These are phyloP conservation scores for Caenorhabditis inopinata DNA, from an alignment of 1,140 invertebrate genomes.

Conservation along the genomic window DNA sequence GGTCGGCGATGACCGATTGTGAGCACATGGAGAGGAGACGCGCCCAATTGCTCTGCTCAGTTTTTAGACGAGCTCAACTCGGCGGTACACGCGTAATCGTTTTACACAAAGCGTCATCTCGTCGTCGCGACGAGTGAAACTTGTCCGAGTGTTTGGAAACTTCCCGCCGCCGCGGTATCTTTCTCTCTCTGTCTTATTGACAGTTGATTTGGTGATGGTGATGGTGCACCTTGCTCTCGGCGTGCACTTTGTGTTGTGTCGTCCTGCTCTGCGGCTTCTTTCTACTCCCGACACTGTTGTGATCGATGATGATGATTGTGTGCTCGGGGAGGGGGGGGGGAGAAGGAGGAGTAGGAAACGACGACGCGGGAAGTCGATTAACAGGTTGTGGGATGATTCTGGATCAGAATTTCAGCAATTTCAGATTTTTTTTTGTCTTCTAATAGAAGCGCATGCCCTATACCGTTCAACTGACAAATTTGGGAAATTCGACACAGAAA, in stretches of 20 bases:
- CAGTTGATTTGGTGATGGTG: not conserved
- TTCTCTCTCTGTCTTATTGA: not conserved
- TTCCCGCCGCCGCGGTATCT: not conserved
- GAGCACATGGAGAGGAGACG: no score
- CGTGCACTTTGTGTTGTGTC: not conserved
- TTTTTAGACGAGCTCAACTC: no score
- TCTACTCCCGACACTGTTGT: not conserved
- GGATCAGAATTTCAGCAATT: no score
- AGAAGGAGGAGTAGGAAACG: not conserved
- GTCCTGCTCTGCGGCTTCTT: not conserved
- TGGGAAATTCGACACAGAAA: no score
- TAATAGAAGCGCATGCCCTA: no score
- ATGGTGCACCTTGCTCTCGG: not conserved
- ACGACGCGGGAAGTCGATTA: not conserved
- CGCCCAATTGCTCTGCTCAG: no score
- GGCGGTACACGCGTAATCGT: no score
- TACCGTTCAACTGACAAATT: no score
- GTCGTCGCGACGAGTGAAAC: not conserved
- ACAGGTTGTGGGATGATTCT: not conserved
- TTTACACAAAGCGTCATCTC: not conserved
- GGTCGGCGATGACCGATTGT: no score
- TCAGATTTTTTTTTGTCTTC: no score
- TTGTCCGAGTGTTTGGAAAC: slow-evolving; percentile 28
- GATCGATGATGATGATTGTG: slow-evolving; percentile 11
- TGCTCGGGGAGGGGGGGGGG: not conserved